Evolutionary conservation across 2,888 invertebrate genomes (phyloP), one percentile per base, ranked within the genome.

Genomic region (Chironomus tentans): DNA sequence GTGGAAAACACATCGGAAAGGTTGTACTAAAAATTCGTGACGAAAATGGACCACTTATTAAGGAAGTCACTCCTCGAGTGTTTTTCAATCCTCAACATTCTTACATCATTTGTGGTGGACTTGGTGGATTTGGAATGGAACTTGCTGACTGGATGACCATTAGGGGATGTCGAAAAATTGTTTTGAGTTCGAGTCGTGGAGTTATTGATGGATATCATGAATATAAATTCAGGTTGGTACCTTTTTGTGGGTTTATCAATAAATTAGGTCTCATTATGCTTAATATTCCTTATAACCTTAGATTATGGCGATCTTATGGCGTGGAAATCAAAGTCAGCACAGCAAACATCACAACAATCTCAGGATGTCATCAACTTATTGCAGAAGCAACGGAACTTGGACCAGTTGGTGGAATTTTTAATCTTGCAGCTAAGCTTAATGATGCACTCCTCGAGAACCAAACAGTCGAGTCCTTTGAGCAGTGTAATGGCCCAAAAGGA

Each of bases 121-220:
- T 97, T 0, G 97, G 97, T 68, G 97, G 97, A 0, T 94, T 97
- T 81, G 97, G 97, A 5, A 85, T 97, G 70, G 97, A 97, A 82
- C 83, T 97, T 71, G 90, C 91, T 0, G 92, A 94, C 80, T 95
- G 94, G 94, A 85, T 97, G 80, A 87, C 95, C 71, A 82, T 92
- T 72, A 87, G 95, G 78, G 96, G 95, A 0, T 95, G 92, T 0
- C 88, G 85, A 79, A 91, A 92, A 78, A 79, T 97, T 12, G 87
- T 96, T 1, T 86, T 97, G 0, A 92, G 92, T 0, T 95, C 95
- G 0, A 88, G 95, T 77, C 87, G 87, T 21, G 96, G 96, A 1
- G 82, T 95, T 47, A 86, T 86, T 68, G 92, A 90, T 76, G 94
- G 94, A 24, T 97, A 96, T 82, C 96, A 97, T 82, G 85, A 88